A percentile compares a stretch with the other conserved stretches of the same genome.
Evolutionary conservation across 2,888 invertebrate species (phyloP).

Genomic region (Lepidochitona cinerea): DNA sequence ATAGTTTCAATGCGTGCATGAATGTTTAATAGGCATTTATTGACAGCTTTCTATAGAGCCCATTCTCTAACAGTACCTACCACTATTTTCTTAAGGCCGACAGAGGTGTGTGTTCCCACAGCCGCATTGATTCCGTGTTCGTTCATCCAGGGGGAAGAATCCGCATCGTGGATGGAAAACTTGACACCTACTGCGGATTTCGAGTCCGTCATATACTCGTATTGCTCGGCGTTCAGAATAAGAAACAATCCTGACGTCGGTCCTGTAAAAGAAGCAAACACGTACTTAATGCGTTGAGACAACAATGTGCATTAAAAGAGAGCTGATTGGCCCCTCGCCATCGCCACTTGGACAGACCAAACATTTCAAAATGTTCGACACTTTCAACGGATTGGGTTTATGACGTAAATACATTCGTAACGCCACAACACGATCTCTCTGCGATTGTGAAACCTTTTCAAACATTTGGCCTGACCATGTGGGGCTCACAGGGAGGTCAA

Average conservation of each 20-base stretch:
- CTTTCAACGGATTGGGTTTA: too few species aligned
- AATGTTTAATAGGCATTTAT: background rate
- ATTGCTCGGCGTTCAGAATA: constrained; percentile 8
- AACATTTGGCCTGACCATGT: too few species aligned
- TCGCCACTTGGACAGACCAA: too few species aligned
- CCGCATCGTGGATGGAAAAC: background rate
- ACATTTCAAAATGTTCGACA: too few species aligned
- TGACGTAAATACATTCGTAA: too few species aligned
- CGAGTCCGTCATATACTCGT: constrained; percentile 8
- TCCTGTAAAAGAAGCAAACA: background rate
- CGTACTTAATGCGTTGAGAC: background rate
- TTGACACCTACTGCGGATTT: background rate
- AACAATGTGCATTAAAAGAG: too few species aligned
- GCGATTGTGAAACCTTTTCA: too few species aligned
- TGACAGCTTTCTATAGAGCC: too few species aligned
- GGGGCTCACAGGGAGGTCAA: too few species aligned
- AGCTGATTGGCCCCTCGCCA: too few species aligned
- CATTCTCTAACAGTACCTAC: background rate
- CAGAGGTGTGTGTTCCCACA: constrained; percentile 8
- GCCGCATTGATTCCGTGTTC: constrained; percentile 8
- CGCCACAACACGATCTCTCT: too few species aligned
- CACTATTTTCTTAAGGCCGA: constrained; percentile 6
- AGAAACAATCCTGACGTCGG: background rate
- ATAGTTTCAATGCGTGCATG: background rate
- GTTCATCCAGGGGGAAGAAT: background rate